Percentiles rank a stretch among this genome's conserved stretches.
These are phyloP conservation scores for Watsonalla cultraria DNA, from an alignment of 2,888 invertebrate species.

Conservation along the genomic window DNA sequence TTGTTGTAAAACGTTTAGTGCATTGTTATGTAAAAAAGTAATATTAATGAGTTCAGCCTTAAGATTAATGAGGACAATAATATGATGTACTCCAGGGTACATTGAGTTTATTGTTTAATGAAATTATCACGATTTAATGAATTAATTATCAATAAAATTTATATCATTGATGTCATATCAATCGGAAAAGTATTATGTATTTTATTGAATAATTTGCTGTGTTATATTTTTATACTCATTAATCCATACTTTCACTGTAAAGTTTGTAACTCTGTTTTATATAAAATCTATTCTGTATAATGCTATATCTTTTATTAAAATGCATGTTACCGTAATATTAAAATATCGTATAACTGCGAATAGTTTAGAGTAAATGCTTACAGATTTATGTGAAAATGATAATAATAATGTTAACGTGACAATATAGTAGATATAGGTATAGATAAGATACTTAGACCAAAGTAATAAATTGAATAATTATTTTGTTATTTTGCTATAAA, in stretches of 20 bases:
- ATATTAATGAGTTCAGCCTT: slow-evolving; percentile 44
- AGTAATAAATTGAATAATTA: slow-evolving; percentile 3
- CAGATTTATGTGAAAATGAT: slow-evolving; percentile 8
- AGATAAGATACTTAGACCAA: slow-evolving; percentile 51
- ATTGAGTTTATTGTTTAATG: neutral
- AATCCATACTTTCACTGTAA: neutral
- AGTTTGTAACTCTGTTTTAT: neutral
- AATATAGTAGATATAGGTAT: slow-evolving; percentile 42
- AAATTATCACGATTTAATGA: slow-evolving; percentile 7
- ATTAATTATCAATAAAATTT: slow-evolving; percentile 14
- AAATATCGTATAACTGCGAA: slow-evolving; percentile 11
- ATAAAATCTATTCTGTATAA: neutral
- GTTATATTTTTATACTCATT: neutral
- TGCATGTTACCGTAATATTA: slow-evolving; percentile 1
- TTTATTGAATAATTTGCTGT: neutral
- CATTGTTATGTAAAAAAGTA: slow-evolving; percentile 43
- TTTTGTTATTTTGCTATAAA: no score
- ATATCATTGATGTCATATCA: slow-evolving; percentile 64
- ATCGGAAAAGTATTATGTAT: slow-evolving; percentile 16
- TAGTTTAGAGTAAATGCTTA: slow-evolving; percentile 6
- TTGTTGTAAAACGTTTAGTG: slow-evolving; percentile 60
- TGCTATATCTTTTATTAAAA: neutral
- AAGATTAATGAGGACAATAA: slow-evolving; percentile 61
- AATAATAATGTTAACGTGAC: slow-evolving; percentile 40
- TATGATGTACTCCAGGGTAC: slow-evolving; percentile 6